A percentile compares a stretch with the other conserved stretches of the same genome.
Conservation (phyloP, 2,113 vertebrate species). For the Chlorocebus sabaeus region DNA sequence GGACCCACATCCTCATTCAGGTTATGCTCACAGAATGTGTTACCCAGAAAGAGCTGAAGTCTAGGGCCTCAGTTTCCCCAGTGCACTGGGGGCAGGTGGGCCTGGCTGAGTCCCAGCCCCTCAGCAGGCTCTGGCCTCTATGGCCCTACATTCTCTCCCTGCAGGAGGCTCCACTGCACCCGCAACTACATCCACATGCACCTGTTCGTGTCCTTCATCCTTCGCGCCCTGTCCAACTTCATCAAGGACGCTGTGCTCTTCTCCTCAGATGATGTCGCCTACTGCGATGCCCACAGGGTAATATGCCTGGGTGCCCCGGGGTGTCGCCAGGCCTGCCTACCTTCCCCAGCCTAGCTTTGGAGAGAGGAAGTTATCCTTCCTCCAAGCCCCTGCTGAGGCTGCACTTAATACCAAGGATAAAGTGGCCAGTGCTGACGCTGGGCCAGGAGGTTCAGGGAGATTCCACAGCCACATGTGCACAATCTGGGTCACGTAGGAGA, state of each 20-base stretch:
- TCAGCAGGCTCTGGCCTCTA: too few relatives aligned
- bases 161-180: constrained; percentile 93
- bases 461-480: accelerated
- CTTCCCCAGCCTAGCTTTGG: neutral
- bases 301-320: neutral
- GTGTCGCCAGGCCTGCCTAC: neutral
- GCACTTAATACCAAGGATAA: neutral
- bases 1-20: neutral
- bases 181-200: constrained; percentile 98
- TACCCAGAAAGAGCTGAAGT: neutral
- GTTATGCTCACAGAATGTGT: neutral
- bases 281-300: constrained; percentile 87
- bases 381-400: neutral
- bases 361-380: neutral
- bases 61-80: neutral
- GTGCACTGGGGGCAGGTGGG: too few relatives aligned
- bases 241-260: constrained; percentile 91
- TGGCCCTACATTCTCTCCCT: neutral
- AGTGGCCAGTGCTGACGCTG: neutral
- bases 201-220: constrained; percentile 94
- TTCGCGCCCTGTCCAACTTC: constrained; percentile 93
- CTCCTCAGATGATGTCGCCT: constrained; percentile 82
- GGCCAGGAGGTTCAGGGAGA: neutral
- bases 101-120: neutral
- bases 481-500: neutral